phyloP scores from a whole-genome alignment of 2,888 invertebrate genomes.

The Boloria selene region DNA sequence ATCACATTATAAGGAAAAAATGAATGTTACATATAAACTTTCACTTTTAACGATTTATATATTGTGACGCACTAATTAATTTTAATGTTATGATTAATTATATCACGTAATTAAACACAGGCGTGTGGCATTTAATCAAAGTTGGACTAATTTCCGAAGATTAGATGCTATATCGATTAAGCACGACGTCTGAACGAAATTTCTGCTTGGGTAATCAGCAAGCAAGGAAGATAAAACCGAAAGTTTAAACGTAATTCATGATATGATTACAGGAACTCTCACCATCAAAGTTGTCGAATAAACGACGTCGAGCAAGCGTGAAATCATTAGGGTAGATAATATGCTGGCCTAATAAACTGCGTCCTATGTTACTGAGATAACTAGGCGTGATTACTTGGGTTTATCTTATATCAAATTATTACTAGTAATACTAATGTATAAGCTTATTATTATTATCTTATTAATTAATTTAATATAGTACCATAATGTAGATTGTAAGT shows the following conservation, averaged over 20 bases:
- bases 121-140: slow-evolving; percentile 52
- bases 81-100: slow-evolving; percentile 24
- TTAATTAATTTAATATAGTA: too few species aligned
- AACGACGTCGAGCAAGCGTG: slow-evolving; percentile 60
- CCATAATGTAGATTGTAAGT: too few species aligned
- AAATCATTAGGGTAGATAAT: slow-evolving; percentile 74
- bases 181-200: slow-evolving; percentile 57
- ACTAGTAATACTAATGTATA: background rate
- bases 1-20: background rate
- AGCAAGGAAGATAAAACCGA: slow-evolving; percentile 62
- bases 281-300: slow-evolving; percentile 54
- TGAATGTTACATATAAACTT: background rate
- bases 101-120: slow-evolving; percentile 41
- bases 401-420: slow-evolving; percentile 29
- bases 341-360: slow-evolving; percentile 68
- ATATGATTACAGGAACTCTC: slow-evolving; percentile 60
- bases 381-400: slow-evolving; percentile 39
- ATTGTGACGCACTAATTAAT: background rate
- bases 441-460: too few species aligned
- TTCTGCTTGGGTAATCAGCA: slow-evolving; percentile 63
- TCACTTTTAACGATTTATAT: background rate
- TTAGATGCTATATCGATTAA: slow-evolving; percentile 62
- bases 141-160: slow-evolving; percentile 58
- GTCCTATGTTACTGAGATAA: slow-evolving; percentile 47
- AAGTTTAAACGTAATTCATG: slow-evolving; percentile 69